phyloP scores from a whole-genome alignment of 1,140 invertebrate species.

The Bilobella aurantiaca region DNA sequence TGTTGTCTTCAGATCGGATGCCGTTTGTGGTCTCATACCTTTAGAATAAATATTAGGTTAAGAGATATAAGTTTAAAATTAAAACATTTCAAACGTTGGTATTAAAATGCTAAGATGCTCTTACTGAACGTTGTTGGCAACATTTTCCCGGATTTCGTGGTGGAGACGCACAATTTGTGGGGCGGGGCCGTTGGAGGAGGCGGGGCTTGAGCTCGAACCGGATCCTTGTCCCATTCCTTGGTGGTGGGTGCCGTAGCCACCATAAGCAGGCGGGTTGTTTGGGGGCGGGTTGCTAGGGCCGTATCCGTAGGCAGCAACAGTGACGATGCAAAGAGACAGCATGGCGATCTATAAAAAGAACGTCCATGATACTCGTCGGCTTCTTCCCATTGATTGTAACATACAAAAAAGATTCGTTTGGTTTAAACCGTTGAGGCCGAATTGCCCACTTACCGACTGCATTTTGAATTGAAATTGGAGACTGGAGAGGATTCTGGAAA shows the following conservation, averaged over 20 bases:
- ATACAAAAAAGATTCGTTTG: not conserved
- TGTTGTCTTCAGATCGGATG: not conserved
- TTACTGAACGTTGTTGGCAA: not conserved
- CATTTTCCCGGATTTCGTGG: not conserved
- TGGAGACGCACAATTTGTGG: constrained; percentile 1
- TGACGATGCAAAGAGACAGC: not conserved
- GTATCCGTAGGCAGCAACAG: not conserved
- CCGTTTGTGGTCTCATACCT: not conserved
- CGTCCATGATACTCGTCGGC: too few relatives aligned
- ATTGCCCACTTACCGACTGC: not conserved
- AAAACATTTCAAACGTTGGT: not conserved
- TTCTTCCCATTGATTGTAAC: too few relatives aligned
- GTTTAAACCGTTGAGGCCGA: not conserved
- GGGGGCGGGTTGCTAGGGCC: not conserved
- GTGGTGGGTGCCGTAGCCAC: not conserved
- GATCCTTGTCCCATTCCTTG: not conserved
- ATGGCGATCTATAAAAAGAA: not conserved
- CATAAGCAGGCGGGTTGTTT: too few relatives aligned
- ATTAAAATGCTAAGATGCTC: not conserved
- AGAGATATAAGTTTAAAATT: not conserved
- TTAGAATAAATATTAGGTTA: not conserved
- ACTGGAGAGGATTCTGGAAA: not conserved
- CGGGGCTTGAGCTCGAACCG: not conserved
- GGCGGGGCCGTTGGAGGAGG: not conserved
- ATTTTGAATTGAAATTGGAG: not conserved